phyloP scores from a whole-genome alignment of 2,113 vertebrate genomes.

The Danionella cerebrum region DNA sequence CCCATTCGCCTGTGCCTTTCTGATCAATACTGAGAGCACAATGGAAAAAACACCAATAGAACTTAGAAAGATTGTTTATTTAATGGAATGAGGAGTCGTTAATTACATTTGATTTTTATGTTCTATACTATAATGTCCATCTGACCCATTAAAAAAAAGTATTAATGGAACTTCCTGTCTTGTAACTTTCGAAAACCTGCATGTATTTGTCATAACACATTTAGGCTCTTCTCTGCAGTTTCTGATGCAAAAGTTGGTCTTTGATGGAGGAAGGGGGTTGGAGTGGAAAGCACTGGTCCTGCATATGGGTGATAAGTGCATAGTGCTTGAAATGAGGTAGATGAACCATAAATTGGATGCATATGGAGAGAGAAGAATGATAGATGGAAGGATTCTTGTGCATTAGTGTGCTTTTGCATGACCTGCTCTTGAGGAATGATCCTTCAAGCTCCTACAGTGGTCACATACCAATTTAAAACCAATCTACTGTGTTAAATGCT shows the following conservation, averaged over 20 bases:
- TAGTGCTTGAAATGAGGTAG: not conserved
- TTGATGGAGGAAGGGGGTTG: constrained; percentile 15
- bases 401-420: constrained; percentile 12
- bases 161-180: not conserved
- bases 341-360: not conserved
- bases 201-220: constrained; percentile 26
- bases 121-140: too few relatives aligned
- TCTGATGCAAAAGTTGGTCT: not conserved
- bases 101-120: too few relatives aligned
- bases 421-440: constrained; percentile 30
- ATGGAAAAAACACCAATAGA: not conserved
- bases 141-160: too few relatives aligned
- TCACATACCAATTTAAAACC: constrained; percentile 37
- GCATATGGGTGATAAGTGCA: not conserved
- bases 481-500: not conserved
- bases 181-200: constrained; percentile 17
- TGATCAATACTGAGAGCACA: not conserved
- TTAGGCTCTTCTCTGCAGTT: not conserved
- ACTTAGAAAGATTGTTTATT: not conserved
- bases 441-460: constrained; percentile 32
- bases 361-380: not conserved
- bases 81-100: not conserved
- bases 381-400: not conserved
- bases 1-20: not conserved
- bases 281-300: not conserved